These are phyloP conservation scores for Myoxocephalus aenaeus DNA, from an alignment of 2,797 vertebrate species.

Conservation along the genomic window DNA sequence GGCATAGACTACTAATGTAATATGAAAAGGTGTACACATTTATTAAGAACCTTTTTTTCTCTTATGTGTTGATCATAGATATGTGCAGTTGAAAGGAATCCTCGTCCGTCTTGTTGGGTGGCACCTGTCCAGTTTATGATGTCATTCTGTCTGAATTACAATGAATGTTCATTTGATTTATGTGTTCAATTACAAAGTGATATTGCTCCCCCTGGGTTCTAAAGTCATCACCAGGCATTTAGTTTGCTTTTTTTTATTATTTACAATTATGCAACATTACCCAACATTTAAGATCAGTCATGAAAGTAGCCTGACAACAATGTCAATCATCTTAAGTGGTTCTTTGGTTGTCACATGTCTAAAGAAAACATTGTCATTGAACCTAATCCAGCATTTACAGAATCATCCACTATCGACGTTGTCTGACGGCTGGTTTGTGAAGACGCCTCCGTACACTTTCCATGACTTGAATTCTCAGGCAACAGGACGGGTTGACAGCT, in stretches of 20 bases:
- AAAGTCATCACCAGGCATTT: neutral
- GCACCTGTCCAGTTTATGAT: neutral
- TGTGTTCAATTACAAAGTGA: neutral
- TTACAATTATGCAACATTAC: neutral
- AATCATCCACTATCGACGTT: constrained; percentile 7
- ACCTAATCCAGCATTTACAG: constrained; percentile 61
- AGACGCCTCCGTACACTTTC: constrained; percentile 46
- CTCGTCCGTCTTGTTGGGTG: neutral
- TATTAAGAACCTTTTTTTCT: neutral
- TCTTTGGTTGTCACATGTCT: constrained; percentile 32
- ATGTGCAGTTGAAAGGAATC: neutral
- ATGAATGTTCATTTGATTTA: neutral
- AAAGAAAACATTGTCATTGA: constrained; percentile 61
- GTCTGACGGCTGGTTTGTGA: constrained; percentile 36
- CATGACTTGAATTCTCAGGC: constrained; percentile 53
- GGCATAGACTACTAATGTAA: neutral
- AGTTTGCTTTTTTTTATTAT: too few species aligned
- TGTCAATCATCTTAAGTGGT: neutral
- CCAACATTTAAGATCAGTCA: neutral
- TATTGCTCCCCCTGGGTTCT: neutral
- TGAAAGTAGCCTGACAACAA: constrained; percentile 17
- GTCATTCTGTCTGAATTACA: neutral
- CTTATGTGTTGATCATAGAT: neutral
- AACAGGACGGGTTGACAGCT: constrained; percentile 67
- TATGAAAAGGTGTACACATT: neutral